Conservation (phyloP, 2,888 invertebrate species). For the Drosophila incognita region DNA sequence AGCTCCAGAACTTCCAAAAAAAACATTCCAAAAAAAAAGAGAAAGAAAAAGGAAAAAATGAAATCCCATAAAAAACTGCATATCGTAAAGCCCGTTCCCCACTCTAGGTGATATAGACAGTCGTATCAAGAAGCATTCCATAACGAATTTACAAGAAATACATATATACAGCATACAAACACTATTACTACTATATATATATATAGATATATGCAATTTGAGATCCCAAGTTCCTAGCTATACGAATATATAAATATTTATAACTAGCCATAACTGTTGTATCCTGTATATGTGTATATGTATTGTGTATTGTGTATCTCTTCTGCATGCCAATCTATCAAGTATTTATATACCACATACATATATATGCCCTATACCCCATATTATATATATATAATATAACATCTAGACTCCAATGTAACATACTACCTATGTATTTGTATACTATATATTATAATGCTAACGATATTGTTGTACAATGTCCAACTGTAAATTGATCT, state of each 20-base stretch:
- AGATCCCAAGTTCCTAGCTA: slow-evolving; percentile 36
- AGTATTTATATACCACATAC: slow-evolving; percentile 27
- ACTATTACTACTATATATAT: slow-evolving; percentile 10
- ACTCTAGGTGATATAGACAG: slow-evolving; percentile 57
- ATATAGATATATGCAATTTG: not conserved
- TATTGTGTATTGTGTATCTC: slow-evolving; percentile 9
- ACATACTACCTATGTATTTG: slow-evolving; percentile 35
- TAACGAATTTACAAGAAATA: slow-evolving; percentile 73
- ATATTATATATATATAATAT: slow-evolving; percentile 26
- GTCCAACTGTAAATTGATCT: slow-evolving; percentile 79
- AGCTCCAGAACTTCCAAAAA: slow-evolving; percentile 50
- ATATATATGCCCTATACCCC: slow-evolving; percentile 17
- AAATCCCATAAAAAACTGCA: slow-evolving; percentile 35
- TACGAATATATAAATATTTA: slow-evolving; percentile 20
- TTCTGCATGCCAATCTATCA: slow-evolving; percentile 48
- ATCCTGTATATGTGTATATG: slow-evolving; percentile 29
- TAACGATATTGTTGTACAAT: slow-evolving; percentile 76
- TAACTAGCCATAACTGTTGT: slow-evolving; percentile 36
- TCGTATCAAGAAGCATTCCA: slow-evolving; percentile 70
- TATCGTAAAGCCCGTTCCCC: slow-evolving; percentile 60
- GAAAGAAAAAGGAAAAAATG: slow-evolving; percentile 10
- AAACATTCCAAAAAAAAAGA: slow-evolving; percentile 29
- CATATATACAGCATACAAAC: slow-evolving; percentile 24
- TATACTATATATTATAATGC: slow-evolving; percentile 27
- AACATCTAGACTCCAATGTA: slow-evolving; percentile 37